Percentiles rank a stretch among this genome's conserved stretches.
phyloP scores from a whole-genome alignment of 2,797 vertebrate genomes.

The Acrocephalus scirpaceus region DNA sequence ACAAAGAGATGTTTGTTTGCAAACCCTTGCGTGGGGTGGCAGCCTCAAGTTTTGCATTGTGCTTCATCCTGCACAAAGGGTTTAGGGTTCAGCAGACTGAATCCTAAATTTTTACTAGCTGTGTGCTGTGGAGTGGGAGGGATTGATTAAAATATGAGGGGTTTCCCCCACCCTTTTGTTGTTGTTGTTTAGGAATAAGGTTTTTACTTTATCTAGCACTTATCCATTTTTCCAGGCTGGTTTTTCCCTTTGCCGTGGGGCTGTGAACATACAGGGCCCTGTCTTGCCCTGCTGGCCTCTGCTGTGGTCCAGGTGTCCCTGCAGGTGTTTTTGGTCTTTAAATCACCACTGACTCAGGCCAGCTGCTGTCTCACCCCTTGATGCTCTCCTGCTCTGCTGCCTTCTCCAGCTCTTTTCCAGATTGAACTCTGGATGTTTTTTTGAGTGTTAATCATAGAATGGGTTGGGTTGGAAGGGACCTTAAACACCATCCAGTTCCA shows the following conservation, averaged over 20 bases:
- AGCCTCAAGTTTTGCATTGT: neutral
- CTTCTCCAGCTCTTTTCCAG: neutral
- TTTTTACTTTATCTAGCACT: neutral
- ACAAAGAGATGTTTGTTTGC: neutral
- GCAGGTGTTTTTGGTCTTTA: neutral
- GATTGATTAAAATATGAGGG: neutral
- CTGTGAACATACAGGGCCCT: fast-evolving
- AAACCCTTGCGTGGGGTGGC: fast-evolving
- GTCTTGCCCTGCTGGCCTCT: neutral
- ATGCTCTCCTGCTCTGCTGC: fast-evolving
- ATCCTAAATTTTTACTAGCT: neutral
- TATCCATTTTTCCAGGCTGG: neutral
- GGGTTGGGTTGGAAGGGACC: neutral
- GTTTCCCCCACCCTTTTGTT: neutral
- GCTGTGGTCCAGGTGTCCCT: neutral
- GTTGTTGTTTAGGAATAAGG: neutral
- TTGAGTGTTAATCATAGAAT: neutral
- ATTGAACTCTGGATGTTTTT: neutral
- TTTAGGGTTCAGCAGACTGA: neutral
- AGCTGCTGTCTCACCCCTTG: neutral
- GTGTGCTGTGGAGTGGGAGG: neutral
- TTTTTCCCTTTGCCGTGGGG: neutral
- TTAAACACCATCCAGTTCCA: neutral
- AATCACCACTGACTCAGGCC: neutral
- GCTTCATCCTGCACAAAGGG: neutral